These are phyloP conservation scores for Agrotis puta DNA, from an alignment of 2,888 invertebrate species.

Conservation along the genomic window DNA sequence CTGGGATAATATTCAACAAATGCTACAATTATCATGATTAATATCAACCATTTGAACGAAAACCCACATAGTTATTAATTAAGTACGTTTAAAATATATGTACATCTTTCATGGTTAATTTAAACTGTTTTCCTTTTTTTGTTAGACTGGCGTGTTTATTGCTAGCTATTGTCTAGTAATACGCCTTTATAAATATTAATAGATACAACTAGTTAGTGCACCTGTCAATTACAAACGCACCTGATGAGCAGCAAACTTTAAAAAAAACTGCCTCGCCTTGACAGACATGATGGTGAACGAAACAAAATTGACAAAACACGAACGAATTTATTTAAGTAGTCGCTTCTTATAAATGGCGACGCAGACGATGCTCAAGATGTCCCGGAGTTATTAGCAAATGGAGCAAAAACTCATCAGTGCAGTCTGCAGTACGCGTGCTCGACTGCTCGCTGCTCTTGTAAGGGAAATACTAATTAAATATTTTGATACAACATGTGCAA, in stretches of 20 bases:
- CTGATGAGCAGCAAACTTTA: slow-evolving; percentile 49
- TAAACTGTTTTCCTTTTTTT: slow-evolving; percentile 30
- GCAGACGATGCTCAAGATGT: slow-evolving; percentile 64
- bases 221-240: slow-evolving; percentile 64
- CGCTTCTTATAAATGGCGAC: slow-evolving; percentile 67
- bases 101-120: slow-evolving; percentile 33
- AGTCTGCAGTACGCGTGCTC: slow-evolving; percentile 64
- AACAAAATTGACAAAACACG: slow-evolving; percentile 65
- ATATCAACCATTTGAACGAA: slow-evolving; percentile 49
- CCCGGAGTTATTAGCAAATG: slow-evolving; percentile 65
- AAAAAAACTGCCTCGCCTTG: slow-evolving; percentile 63
- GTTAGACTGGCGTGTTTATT: slow-evolving; percentile 16
- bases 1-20: slow-evolving; percentile 53
- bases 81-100: slow-evolving; percentile 21
- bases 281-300: slow-evolving; percentile 56
- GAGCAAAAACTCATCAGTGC: slow-evolving; percentile 63
- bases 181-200: slow-evolving; percentile 59
- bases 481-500: slow-evolving; percentile 58
- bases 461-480: slow-evolving; percentile 68
- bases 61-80: slow-evolving; percentile 36
- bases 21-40: slow-evolving; percentile 62
- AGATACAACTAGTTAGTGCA: slow-evolving; percentile 58
- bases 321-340: slow-evolving; percentile 67
- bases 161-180: slow-evolving; percentile 56
- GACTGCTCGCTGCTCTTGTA: slow-evolving; percentile 66